Conservation (phyloP, 1,140 invertebrate species). For the Hesperophylax magnus region DNA sequence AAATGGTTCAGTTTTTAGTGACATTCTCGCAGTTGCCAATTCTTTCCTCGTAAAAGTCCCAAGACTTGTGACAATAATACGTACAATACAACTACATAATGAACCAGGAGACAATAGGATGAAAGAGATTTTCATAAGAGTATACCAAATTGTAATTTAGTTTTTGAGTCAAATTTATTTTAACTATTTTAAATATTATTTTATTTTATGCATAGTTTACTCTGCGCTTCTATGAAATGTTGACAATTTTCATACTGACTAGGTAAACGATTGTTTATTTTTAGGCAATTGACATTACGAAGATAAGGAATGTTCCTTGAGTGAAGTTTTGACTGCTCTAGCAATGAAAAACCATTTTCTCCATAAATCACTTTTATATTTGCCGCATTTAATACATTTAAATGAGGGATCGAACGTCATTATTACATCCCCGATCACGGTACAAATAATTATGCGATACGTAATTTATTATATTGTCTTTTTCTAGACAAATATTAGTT, state of each 20-base stretch:
- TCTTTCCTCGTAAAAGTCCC: no score
- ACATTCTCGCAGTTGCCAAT: no score
- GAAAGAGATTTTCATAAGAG: conserved; percentile 48
- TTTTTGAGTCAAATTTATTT: conserved; percentile 14
- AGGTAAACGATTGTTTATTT: conserved; percentile 7
- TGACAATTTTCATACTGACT: conserved; percentile 11
- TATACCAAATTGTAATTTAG: conserved; percentile 42
- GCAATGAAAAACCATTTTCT: no score
- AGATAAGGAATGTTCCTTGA: conserved; percentile 4
- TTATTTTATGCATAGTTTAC: conserved; percentile 14
- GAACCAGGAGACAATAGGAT: no score
- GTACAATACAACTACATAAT: no score
- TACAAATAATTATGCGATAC: no score
- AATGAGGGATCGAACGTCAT: not conserved
- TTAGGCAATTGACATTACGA: conserved; percentile 1
- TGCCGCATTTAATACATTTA: not conserved
- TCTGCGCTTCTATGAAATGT: not conserved
- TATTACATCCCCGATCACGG: no score
- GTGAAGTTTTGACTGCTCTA: no score
- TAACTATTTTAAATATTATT: not conserved
- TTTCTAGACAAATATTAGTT: no score
- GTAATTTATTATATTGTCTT: no score
- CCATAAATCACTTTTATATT: no score
- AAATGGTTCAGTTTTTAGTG: no score
- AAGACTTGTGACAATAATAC: not conserved